Conservation (phyloP, 2,888 invertebrate species). For the Drepana falcataria region DNA sequence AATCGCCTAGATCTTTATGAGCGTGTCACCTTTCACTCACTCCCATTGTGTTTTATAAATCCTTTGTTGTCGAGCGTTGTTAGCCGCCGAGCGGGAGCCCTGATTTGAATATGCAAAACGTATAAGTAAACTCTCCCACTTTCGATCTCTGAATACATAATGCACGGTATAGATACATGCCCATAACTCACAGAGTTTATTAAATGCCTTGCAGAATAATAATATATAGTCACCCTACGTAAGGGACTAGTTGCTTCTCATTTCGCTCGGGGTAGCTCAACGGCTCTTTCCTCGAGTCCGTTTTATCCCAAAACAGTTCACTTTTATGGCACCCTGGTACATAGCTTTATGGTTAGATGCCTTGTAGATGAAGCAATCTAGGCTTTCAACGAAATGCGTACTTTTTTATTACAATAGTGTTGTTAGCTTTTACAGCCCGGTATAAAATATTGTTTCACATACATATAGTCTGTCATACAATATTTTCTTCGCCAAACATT, state of each 20-base stretch:
- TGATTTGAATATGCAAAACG: background rate
- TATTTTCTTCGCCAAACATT: background rate
- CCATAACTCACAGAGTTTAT: constrained; percentile 6
- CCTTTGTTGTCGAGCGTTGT: background rate
- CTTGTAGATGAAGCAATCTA: constrained; percentile 24
- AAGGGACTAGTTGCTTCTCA: constrained; percentile 24
- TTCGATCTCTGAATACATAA: background rate
- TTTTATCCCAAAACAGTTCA: constrained; percentile 16
- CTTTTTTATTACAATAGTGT: background rate
- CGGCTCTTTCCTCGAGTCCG: constrained; percentile 11
- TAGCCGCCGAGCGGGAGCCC: background rate
- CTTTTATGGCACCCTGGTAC: constrained; percentile 13
- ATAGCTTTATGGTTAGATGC: constrained; percentile 2
- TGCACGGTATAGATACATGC: background rate
- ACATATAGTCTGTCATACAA: background rate
- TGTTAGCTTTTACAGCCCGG: background rate
- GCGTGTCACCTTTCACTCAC: background rate
- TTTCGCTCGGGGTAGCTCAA: constrained; percentile 17
- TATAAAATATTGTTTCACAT: background rate
- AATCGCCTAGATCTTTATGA: background rate
- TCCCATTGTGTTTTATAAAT: background rate
- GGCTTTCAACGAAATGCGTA: constrained; percentile 6
- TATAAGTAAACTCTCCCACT: background rate
- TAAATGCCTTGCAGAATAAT: constrained; percentile 1
- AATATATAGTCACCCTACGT: constrained; percentile 23